Base-by-base conservation (phyloP, 2,113 vertebrate species). In the Etia nguti region DNA sequence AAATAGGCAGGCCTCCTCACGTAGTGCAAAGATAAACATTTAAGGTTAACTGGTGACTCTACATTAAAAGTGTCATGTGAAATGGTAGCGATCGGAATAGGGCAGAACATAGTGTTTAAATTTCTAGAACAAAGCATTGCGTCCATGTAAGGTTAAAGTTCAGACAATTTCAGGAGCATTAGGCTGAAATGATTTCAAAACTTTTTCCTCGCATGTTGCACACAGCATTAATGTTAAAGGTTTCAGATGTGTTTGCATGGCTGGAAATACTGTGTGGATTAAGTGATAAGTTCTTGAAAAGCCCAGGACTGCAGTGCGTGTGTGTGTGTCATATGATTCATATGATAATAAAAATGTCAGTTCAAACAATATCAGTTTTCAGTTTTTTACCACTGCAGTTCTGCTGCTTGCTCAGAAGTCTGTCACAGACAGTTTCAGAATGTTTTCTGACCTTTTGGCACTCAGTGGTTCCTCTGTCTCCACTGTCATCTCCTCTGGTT, bases 401-500 rank as follows among this genome's bases (percentile, higher is more conserved):
- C 22, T 46, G 22, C 38, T 73, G 16, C 26, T 1, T 16, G 10
- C 41, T 3, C 68, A 48, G 68, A 75, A 7, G 24, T 46, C 68
- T 18, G 41, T 29, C 41, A 75, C 70, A 26, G 68, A 73, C 13
- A 48, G 9, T 48, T 48, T 18, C 68, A 6, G 41, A 46, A 6
- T 11, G 41, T 88, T 97, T 99, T 56, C 86, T 86, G 93, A 99
- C 99, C 99, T 97, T 96, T 98, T 98, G 95, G 98, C 99, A 83
- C 99, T 99, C 93, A 99, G 97, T 2, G 98, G 99, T 77, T 99
- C 99, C 95, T 99, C 99, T 0, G 98, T 94, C 96, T 99, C 99
- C 91, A 99, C 97, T 0, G 98, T 96, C 89, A 94, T 98, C 85
- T 99, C 99, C 93, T 99, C 98, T 0, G 98, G 98, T 89, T 99